Percentiles rank a stretch among this genome's conserved stretches.
Evolutionary conservation across 2,113 vertebrate genomes (phyloP).

Genomic region (Prunella himalayana): DNA sequence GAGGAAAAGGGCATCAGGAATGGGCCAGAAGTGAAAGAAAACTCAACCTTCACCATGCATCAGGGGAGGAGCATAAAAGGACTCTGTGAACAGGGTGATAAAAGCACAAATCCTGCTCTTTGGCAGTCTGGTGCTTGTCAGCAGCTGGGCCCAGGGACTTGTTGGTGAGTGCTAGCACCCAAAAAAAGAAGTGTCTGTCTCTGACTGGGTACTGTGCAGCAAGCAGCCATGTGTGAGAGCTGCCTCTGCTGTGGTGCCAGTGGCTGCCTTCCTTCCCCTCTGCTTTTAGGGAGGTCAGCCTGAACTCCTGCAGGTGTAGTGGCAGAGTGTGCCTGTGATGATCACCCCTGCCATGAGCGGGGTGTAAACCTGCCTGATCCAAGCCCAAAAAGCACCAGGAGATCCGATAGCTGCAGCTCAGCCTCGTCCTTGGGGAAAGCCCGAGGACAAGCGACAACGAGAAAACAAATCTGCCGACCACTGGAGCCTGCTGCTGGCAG

Average conservation of each 20-base stretch:
- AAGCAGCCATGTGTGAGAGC: fast-evolving
- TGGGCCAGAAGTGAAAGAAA: background rate
- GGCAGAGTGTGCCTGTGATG: fast-evolving
- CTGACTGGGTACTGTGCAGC: fast-evolving
- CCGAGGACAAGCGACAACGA: background rate
- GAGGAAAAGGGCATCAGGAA: background rate
- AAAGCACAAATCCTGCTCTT: background rate
- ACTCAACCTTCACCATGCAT: background rate
- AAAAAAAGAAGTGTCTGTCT: background rate
- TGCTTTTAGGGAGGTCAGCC: fast-evolving
- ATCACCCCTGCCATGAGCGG: fast-evolving
- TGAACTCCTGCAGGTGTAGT: background rate
- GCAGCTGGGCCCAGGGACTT: background rate
- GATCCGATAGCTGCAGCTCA: background rate
- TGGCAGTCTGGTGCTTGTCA: background rate
- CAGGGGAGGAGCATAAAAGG: background rate
- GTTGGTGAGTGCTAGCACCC: background rate
- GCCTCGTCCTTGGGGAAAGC: background rate
- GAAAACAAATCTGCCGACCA: constrained; percentile 11
- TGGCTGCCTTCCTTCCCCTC: background rate
- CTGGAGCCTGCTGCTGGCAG: constrained; percentile 16
- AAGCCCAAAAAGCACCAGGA: background rate
- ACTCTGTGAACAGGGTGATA: background rate
- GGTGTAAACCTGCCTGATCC: background rate
- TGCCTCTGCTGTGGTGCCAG: background rate